Percentiles rank a stretch among this genome's conserved stretches.
phyloP scores from a whole-genome alignment of 2,113 vertebrate genomes.

The Columba janthina region DNA sequence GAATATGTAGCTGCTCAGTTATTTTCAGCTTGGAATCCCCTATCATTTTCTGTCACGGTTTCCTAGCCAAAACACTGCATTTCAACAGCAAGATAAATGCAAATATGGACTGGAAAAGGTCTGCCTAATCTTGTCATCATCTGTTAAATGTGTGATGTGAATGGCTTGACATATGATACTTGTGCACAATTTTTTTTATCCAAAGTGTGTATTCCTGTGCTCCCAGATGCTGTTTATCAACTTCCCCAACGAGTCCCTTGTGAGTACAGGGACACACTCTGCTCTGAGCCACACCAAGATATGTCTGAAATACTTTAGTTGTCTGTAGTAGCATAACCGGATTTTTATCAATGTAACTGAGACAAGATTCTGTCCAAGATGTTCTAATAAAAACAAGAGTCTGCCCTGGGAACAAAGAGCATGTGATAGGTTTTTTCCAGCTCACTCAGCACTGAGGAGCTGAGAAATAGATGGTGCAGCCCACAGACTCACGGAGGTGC shows the following conservation, averaged over 20 bases:
- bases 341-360: slow-evolving; percentile 19
- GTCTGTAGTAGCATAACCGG: slow-evolving; percentile 25
- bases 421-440: background rate
- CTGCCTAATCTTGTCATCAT: slow-evolving; percentile 24
- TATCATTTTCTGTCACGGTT: background rate
- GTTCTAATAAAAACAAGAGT: slow-evolving; percentile 46
- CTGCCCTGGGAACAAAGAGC: slow-evolving; percentile 36
- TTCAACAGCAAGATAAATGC: background rate
- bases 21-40: slow-evolving; percentile 12
- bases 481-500: background rate
- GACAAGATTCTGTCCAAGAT: background rate
- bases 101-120: background rate
- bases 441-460: background rate
- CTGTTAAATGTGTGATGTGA: background rate
- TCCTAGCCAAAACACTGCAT: background rate
- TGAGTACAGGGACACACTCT: background rate
- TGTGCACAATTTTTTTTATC: background rate
- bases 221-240: slow-evolving; percentile 10
- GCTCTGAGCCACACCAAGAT: slow-evolving; percentile 4
- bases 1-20: background rate
- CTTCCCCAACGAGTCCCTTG: background rate
- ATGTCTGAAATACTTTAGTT: background rate
- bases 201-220: background rate
- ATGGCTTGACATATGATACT: background rate
- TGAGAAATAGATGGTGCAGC: background rate